Conservation (phyloP, 2,888 invertebrate species). For the Ophioninae sp. region DNA sequence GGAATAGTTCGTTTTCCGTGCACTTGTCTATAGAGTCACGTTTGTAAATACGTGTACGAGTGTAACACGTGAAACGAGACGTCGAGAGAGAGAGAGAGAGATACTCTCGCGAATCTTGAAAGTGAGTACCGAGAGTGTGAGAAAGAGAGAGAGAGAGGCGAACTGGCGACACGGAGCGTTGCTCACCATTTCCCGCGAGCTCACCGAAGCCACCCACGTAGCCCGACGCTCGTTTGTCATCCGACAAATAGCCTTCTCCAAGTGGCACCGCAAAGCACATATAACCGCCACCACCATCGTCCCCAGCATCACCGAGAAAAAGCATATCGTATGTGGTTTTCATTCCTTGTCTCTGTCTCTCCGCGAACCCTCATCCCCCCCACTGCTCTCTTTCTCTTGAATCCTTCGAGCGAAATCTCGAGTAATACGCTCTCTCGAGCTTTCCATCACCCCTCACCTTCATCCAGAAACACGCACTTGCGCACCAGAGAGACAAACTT, state of each 20-base stretch:
- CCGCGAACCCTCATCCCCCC: slow-evolving; percentile 50
- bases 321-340: slow-evolving; percentile 56
- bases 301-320: slow-evolving; percentile 45
- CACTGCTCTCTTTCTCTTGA: slow-evolving; percentile 43
- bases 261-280: slow-evolving; percentile 63
- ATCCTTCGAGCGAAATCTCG: slow-evolving; percentile 45
- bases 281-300: slow-evolving; percentile 54
- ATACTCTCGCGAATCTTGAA: slow-evolving; percentile 53
- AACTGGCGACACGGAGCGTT: slow-evolving; percentile 79
- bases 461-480: slow-evolving; percentile 31
- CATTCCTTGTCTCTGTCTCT: slow-evolving; percentile 58
- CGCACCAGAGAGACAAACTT: background rate
- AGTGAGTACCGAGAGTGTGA: slow-evolving; percentile 26
- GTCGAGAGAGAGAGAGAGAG: too few species aligned
- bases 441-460: slow-evolving; percentile 38
- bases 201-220: slow-evolving; percentile 79
- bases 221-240: slow-evolving; percentile 80
- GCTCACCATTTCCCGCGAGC: slow-evolving; percentile 80
- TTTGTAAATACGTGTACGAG: slow-evolving; percentile 11
- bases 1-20: slow-evolving; percentile 51
- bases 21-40: slow-evolving; percentile 27
- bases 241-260: slow-evolving; percentile 79
- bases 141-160: slow-evolving; percentile 60
- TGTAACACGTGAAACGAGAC: slow-evolving; percentile 62
- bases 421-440: slow-evolving; percentile 42